A percentile compares a stretch with the other conserved stretches of the same genome.
Conservation (phyloP, 2,113 vertebrate species). For the Neotoma lepida region DNA sequence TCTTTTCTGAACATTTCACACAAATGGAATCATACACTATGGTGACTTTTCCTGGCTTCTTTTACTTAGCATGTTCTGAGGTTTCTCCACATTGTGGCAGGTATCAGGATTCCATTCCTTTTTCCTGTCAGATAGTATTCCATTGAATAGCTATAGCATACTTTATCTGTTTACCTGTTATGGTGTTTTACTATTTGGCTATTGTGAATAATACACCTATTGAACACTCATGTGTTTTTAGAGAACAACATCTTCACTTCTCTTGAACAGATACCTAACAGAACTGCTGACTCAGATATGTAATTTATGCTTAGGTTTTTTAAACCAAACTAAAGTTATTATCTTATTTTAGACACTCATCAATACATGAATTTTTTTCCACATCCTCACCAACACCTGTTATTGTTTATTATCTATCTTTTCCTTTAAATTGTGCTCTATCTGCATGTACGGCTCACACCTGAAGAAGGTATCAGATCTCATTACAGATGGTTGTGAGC, state of each 20-base stretch:
- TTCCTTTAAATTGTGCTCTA: too few species aligned
- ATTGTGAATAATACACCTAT: constrained; percentile 27
- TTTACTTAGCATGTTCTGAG: constrained; percentile 24
- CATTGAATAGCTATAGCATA: not conserved
- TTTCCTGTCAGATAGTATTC: constrained; percentile 17
- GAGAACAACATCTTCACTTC: constrained; percentile 4
- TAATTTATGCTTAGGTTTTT: constrained; percentile 7
- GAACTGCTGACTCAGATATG: not conserved
- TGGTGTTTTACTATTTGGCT: not conserved
- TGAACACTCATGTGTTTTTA: not conserved
- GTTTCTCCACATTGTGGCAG: not conserved
- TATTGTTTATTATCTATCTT: not conserved
- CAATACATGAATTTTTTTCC: not conserved
- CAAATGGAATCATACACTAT: not conserved
- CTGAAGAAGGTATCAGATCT: too few species aligned
- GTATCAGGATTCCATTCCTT: not conserved
- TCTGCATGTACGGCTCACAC: too few species aligned
- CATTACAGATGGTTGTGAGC: too few species aligned
- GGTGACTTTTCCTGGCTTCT: not conserved
- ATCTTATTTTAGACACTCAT: constrained; percentile 12
- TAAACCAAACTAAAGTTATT: constrained; percentile 42
- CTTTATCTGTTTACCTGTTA: not conserved
- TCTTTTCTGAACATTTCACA: constrained; percentile 37
- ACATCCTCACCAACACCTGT: constrained; percentile 12
- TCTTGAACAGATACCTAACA: not conserved